Base-by-base conservation (phyloP, 2,113 vertebrate species). In the Clarias gariepinus region DNA sequence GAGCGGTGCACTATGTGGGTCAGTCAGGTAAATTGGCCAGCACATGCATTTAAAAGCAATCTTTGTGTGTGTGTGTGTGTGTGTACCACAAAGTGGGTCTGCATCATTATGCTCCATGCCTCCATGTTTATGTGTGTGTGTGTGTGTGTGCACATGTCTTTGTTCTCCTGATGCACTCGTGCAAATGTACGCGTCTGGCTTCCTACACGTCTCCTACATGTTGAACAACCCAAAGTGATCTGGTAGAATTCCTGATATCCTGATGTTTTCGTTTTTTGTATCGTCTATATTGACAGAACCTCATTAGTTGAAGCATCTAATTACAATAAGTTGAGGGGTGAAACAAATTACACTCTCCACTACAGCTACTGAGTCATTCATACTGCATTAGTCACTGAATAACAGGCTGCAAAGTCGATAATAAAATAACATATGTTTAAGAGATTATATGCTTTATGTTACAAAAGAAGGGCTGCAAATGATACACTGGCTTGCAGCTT, bases 21-120 rank as follows among this genome's bases (percentile, higher is more conserved):
- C 87, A 85, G 12, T 25, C 60, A 61, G 85, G 85, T 68, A 86
- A 88, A 88, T 82, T 88, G 87, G 52, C 71, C 79, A 21, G 84
- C 55, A 6, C 55, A 33, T 57, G 71, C 74, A 66, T 86, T 88
- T 88, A 88, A 88, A 78, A 86, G 80, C 71, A 88, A 55, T 57
- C 63, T n/a, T 47, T 77, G 79, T 82, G 79, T 78, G 71, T 85
- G 80, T 88, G 53, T 78, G 69, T 85, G 30, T 69, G 78, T 25
- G 58, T 82, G 78, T 82, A 16, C 25, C 33, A 78, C 61, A 85
- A 88, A 88, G 83, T 82, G 84, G 69, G 61, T 85, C 79, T 85
- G 76, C 78, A 78, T 66, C 84, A 85, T 78, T 79, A 84, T 60
- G 82, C 64, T 84, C 69, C 53, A 55, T 69, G 33, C 61, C 77